phyloP scores from a whole-genome alignment of 2,113 vertebrate genomes.

The Procavia capensis region DNA sequence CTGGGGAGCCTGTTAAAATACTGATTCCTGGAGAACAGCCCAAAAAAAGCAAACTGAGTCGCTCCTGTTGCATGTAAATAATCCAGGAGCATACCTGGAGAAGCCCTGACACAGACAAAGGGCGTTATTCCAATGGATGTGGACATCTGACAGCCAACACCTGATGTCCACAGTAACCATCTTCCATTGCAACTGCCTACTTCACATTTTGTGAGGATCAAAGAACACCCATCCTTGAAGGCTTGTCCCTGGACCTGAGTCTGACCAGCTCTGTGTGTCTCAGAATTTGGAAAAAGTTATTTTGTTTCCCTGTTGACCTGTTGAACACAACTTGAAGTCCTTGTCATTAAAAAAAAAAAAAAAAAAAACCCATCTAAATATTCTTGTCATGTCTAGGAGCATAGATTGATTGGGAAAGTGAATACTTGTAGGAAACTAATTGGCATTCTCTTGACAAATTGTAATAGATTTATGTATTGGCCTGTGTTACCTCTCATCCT shows the following conservation, averaged over 20 bases:
- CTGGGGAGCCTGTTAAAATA: not conserved
- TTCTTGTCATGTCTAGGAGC: slow-evolving; percentile 71
- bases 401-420: slow-evolving; percentile 73
- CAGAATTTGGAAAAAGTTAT: not conserved
- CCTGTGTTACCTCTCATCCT: slow-evolving; percentile 33
- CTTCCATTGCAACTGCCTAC: not conserved
- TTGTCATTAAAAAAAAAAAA: slow-evolving; percentile 44
- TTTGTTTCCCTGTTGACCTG: not conserved
- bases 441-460: slow-evolving; percentile 74
- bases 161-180: not conserved
- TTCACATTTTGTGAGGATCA: not conserved
- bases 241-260: not conserved
- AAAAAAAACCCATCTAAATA: slow-evolving; percentile 62
- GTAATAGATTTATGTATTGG: slow-evolving; percentile 64
- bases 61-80: accelerated
- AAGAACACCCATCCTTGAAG: not conserved
- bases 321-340: not conserved
- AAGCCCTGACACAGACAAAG: not conserved
- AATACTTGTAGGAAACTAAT: slow-evolving; percentile 76
- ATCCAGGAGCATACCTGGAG: not conserved
- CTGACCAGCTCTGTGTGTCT: not conserved
- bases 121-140: too few species aligned
- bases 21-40: not conserved
- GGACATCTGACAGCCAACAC: too few species aligned
- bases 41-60: not conserved